Percentiles rank a stretch among this genome's conserved stretches.
Conservation (phyloP, 2,113 vertebrate genomes). For the Saguinus midas region DNA sequence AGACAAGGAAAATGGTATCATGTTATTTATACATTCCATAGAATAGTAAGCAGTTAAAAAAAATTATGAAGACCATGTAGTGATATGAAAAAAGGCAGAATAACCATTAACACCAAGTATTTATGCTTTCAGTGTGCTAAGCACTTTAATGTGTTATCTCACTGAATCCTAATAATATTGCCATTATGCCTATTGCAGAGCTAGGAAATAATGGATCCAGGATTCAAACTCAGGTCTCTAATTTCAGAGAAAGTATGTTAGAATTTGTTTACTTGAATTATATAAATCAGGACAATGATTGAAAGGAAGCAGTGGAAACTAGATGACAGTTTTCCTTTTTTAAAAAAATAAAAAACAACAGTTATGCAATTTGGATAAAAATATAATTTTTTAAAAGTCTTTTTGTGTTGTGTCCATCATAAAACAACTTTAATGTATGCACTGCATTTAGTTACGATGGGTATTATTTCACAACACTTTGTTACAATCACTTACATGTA, state of each 20-base stretch:
- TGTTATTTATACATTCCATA: not conserved
- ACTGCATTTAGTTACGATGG: not conserved
- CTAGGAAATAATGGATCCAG: not conserved
- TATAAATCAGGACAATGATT: not conserved
- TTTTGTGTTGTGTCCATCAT: not conserved
- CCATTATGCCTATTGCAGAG: not conserved
- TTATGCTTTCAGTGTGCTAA: not conserved
- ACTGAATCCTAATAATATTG: not conserved
- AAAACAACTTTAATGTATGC: not conserved
- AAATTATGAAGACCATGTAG: not conserved
- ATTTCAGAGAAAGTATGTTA: not conserved
- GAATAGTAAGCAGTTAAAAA: not conserved
- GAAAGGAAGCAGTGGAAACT: not conserved
- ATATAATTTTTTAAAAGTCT: not conserved
- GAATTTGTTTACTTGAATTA: not conserved
- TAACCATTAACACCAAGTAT: not conserved
- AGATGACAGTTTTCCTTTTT: not conserved
- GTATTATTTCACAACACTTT: not conserved
- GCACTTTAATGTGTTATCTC: not conserved
- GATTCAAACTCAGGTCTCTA: not conserved
- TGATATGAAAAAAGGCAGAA: not conserved
- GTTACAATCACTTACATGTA: not conserved
- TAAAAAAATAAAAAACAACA: not conserved
- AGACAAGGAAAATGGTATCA: not conserved
- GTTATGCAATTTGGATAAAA: not conserved